These are phyloP conservation scores for Vultur gryphus DNA, from an alignment of 2,797 vertebrate species.

Conservation along the genomic window DNA sequence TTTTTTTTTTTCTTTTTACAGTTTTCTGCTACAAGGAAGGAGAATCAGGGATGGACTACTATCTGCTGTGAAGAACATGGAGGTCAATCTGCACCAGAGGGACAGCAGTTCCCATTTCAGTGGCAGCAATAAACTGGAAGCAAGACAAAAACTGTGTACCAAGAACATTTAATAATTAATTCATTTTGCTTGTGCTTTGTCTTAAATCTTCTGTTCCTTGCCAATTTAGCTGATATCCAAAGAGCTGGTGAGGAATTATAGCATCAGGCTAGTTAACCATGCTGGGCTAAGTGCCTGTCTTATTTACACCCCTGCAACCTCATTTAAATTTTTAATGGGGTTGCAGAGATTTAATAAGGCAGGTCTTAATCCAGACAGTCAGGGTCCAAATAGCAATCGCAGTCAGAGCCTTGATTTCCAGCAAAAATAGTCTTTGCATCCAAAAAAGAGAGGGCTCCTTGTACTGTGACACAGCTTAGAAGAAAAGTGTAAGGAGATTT, in stretches of 20 bases:
- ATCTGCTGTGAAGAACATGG: not conserved
- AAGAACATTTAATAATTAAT: not conserved
- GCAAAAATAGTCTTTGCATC: not conserved
- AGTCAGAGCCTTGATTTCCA: not conserved
- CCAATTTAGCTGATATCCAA: not conserved
- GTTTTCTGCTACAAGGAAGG: not conserved
- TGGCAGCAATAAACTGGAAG: not conserved
- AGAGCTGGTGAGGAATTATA: not conserved
- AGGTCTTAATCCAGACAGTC: not conserved
- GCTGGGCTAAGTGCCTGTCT: not conserved
- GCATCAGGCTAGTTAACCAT: not conserved
- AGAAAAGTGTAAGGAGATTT: not conserved
- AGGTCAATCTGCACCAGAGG: not conserved
- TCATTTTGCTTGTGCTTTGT: not conserved
- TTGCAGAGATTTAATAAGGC: slow-evolving; percentile 23
- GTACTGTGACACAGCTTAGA: not conserved
- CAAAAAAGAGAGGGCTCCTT: not conserved
- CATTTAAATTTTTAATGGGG: slow-evolving; percentile 39
- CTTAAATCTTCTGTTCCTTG: not conserved
- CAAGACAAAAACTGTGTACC: not conserved
- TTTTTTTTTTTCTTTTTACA: not conserved
- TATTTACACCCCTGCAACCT: slow-evolving; percentile 24
- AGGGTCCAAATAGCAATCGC: not conserved
- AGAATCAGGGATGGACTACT: not conserved
- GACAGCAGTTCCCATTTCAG: not conserved